phyloP scores from a whole-genome alignment of 1,140 invertebrate genomes.

The Neodiprion virginianus region DNA sequence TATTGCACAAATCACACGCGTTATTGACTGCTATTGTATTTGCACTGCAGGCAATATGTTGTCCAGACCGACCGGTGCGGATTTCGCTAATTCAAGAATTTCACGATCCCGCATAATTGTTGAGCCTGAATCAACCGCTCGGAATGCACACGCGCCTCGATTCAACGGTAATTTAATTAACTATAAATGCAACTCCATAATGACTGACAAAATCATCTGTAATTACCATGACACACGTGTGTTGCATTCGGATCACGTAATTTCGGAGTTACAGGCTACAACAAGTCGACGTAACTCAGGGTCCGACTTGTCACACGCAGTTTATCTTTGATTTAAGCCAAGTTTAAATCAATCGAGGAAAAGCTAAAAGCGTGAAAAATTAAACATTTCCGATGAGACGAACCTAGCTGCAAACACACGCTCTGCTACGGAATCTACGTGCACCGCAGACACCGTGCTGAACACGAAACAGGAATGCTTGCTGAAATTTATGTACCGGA shows the following conservation, averaged over 20 bases:
- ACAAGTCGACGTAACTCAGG: too few relatives aligned
- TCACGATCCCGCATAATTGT: background rate
- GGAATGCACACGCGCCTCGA: background rate
- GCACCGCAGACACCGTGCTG: background rate
- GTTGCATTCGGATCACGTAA: too few relatives aligned
- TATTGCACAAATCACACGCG: constrained; percentile 61
- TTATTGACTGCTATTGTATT: constrained; percentile 60
- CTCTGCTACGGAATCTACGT: too few relatives aligned
- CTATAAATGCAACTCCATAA: background rate
- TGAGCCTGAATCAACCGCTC: background rate
- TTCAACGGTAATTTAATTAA: background rate
- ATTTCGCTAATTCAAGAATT: constrained; percentile 3
- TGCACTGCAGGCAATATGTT: background rate
- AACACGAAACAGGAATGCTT: background rate
- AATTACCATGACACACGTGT: too few relatives aligned
- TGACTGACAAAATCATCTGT: too few relatives aligned
- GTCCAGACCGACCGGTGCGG: background rate
- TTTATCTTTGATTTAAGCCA: too few relatives aligned
- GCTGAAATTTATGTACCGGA: background rate
- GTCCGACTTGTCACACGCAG: too few relatives aligned
- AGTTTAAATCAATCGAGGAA: too few relatives aligned
- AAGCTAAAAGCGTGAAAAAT: too few relatives aligned
- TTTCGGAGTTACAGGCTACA: too few relatives aligned
- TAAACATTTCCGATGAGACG: too few relatives aligned
- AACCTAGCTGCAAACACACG: too few relatives aligned